phyloP scores from a whole-genome alignment of 2,113 vertebrate genomes.

The Triplophysa tibetana region DNA sequence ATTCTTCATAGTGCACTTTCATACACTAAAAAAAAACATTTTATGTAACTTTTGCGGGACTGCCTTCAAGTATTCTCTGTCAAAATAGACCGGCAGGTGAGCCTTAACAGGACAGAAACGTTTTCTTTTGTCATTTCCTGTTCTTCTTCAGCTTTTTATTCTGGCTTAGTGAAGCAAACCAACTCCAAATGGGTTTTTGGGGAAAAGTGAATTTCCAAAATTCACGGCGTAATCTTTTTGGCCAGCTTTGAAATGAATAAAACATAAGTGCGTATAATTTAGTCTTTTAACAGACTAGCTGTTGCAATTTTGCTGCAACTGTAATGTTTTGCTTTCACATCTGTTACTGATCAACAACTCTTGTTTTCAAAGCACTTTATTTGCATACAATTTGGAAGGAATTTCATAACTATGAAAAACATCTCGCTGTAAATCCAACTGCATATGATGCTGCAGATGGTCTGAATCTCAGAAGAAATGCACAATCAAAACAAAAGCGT shows the following conservation, averaged over 20 bases:
- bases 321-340: constrained; percentile 53
- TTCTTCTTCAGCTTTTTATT: constrained; percentile 79
- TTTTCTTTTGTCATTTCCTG: constrained; percentile 75
- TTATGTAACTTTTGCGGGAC: too few species aligned
- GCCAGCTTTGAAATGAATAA: constrained; percentile 57
- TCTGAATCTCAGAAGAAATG: neutral
- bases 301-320: constrained; percentile 50
- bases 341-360: constrained; percentile 52
- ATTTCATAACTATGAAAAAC: constrained; percentile 27
- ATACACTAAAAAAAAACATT: too few species aligned
- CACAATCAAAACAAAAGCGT: constrained; percentile 6
- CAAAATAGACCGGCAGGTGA: constrained; percentile 68
- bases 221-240: constrained; percentile 1
- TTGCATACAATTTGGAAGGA: constrained; percentile 39
- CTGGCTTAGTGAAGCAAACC: constrained; percentile 69
- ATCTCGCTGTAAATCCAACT: neutral
- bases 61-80: neutral
- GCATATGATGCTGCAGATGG: neutral
- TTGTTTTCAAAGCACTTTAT: constrained; percentile 10
- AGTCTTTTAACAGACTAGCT: constrained; percentile 33
- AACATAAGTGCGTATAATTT: constrained; percentile 52
- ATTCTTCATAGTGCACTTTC: too few species aligned
- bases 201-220: neutral
- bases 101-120: constrained; percentile 66
- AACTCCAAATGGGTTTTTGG: constrained; percentile 19